Evolutionary conservation across 2,888 invertebrate genomes (phyloP), one percentile per base, ranked within the genome.

Genomic region (Ligdia adustata): DNA sequence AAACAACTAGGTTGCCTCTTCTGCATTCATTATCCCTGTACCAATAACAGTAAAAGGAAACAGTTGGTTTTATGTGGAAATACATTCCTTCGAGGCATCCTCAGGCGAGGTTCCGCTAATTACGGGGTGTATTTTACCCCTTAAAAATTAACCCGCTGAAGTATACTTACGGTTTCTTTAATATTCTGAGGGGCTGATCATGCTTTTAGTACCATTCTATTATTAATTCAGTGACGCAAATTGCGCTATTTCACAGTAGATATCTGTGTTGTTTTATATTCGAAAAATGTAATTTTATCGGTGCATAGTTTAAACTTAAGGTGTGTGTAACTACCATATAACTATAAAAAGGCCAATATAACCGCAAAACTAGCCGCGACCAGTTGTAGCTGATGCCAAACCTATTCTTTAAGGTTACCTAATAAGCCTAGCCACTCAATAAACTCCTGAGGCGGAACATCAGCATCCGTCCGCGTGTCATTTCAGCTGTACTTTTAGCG

Each of bases 11-110:
- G 31, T 38, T 52, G 2, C 51, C 56, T 50, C 15, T 46, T 51
- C 34, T 50, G 47, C 58, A 60, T 55, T 57, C 44, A 60, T 60
- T 60, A 52, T 27, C 58, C 51, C 46, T 13, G 27, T 31, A 50
- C 52, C 41, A 69, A 72, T 75, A 76, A 72, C 72, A 74, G 62
- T 72, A 66, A 75, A 74, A 74, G 59, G 60, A 64, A 69, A 58
- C 62, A 62, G 61, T 59, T 60, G 60, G 61, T 58, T 65, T 66
- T 61, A 63, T 52, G 53, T 57, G 60, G 57, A 65, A 73, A 67
- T 67, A 68, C 62, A 66, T 63, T 62, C 52, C 66, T 69, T 54
- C 35, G 60, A 60, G 55, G 64, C 59, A 57, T 68, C 57, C 53
- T 60, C 50, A 46, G 50, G 56, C 51, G 53, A 29, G 58, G 53